Conservation (phyloP, 2,113 vertebrate genomes). For the Gobio gobio region DNA sequence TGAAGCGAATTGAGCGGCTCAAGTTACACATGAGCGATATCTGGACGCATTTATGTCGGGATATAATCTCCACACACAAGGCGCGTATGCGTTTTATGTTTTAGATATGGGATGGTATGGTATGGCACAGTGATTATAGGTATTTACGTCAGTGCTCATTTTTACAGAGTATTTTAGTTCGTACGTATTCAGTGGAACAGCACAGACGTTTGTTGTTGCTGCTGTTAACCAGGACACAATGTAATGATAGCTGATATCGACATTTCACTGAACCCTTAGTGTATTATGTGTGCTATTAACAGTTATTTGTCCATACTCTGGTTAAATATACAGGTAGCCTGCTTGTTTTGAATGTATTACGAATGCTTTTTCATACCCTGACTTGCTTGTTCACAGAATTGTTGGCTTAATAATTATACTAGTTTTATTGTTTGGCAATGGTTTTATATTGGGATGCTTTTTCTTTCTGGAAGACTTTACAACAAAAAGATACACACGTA, state of each 20-base stretch:
- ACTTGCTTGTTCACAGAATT: not conserved
- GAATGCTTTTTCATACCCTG: not conserved
- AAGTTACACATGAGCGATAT: not conserved
- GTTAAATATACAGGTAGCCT: not conserved
- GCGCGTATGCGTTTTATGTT: not conserved
- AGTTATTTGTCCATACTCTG: not conserved
- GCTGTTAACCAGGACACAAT: not conserved
- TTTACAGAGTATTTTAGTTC: not conserved
- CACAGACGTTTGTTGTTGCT: not conserved
- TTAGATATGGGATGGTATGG: not conserved
- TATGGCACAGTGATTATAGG: not conserved
- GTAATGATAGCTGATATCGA: not conserved
- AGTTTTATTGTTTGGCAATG: not conserved
- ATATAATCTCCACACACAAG: conserved; percentile 1
- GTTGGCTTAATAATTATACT: not conserved
- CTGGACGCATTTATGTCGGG: not conserved
- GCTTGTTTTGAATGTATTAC: not conserved
- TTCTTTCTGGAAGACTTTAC: not conserved
- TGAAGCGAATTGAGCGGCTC: not conserved
- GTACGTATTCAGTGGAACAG: not conserved
- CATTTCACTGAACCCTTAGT: not conserved
- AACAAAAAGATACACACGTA: not conserved
- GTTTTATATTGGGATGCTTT: not conserved
- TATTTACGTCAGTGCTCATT: not conserved
- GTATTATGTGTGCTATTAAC: not conserved